Conservation (phyloP, 1,140 invertebrate species). For the Lysiphlebus fabarum region DNA sequence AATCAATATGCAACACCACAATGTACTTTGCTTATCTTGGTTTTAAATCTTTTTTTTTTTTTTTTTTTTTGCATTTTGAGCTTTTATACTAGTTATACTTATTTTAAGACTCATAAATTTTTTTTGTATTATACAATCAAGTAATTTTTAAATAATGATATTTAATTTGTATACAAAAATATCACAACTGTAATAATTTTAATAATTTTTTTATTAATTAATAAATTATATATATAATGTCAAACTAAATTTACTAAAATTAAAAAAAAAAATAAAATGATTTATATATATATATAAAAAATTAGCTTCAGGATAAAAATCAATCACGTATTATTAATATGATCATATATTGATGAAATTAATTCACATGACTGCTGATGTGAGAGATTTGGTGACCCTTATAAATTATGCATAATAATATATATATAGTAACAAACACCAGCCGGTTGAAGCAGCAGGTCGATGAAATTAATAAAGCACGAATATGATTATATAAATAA, state of each 20-base stretch:
- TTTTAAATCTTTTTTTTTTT: conserved; percentile 13
- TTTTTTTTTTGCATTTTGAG: neutral
- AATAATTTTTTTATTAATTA: too few relatives aligned
- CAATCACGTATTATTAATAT: conserved; percentile 34
- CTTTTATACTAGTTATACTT: neutral
- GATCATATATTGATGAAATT: conserved; percentile 30
- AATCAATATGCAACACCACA: conserved; percentile 54
- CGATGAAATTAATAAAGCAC: conserved; percentile 56
- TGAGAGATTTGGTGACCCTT: conserved; percentile 35
- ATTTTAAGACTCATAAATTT: too few relatives aligned
- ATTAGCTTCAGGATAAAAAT: neutral
- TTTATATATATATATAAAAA: too few relatives aligned
- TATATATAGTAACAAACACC: too few relatives aligned
- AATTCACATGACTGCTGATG: conserved; percentile 46
- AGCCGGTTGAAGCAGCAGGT: too few relatives aligned
- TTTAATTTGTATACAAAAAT: too few relatives aligned
- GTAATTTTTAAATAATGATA: too few relatives aligned
- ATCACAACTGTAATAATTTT: too few relatives aligned
- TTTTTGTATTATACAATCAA: too few relatives aligned
- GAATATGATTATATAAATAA: conserved; percentile 27
- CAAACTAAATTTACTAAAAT: too few relatives aligned
- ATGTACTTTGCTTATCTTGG: conserved; percentile 52
- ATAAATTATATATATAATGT: too few relatives aligned
- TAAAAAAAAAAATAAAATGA: too few relatives aligned
- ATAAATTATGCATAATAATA: conserved; percentile 7